Base-by-base conservation (phyloP, 2,888 invertebrate genomes). In the Apeira syringaria region DNA sequence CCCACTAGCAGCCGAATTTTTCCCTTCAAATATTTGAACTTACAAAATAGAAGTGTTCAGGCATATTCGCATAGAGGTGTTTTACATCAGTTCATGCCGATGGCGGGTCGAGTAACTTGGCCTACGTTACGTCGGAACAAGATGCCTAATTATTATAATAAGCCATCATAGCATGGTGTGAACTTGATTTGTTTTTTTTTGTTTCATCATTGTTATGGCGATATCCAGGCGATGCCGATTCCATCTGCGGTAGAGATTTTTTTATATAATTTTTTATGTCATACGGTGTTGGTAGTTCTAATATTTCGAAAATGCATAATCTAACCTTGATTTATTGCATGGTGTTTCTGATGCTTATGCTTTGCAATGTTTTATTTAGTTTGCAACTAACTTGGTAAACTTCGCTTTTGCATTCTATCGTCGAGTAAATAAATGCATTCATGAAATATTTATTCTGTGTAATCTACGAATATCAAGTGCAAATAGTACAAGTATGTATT, bases 191-290 rank as follows among this genome's bases (percentile, higher is more conserved):
- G 62, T 67, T 69, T 76, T 77, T 81, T 83, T 85, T 74, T 87
- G 81, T 89, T 88, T 61, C 85, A 84, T 84, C 80, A 62, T 80
- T 83, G 80, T 84, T 78, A 70, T 75, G 85, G 82, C 86, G 87
- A 80, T 64, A 73, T 57, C 88, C 92, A 92, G 92, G 92, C 91
- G 90, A 92, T 92, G 92, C 92, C 92, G 89, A 91, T 92, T 78
- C 91, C 93, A 85, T 92, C 91, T 75, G 92, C 92, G 94, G 93
- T 93, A 92, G 91, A 88, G 91, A 88, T 78, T 79, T 59, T 53
- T 76, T 79, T 80, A 20, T 20, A 2, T 17, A 71, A 62, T 66
- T 65, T 49, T 59, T 36, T 54, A 18, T 56, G 38, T 40, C 36
- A 46, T 34, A 67, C 59, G 75, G 77, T 76, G 74, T 70, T 71